Evolutionary conservation across 1,140 invertebrate genomes (phyloP), one percentile per base, ranked within the genome.

Genomic region (Drosophila subpulchrella): DNA sequence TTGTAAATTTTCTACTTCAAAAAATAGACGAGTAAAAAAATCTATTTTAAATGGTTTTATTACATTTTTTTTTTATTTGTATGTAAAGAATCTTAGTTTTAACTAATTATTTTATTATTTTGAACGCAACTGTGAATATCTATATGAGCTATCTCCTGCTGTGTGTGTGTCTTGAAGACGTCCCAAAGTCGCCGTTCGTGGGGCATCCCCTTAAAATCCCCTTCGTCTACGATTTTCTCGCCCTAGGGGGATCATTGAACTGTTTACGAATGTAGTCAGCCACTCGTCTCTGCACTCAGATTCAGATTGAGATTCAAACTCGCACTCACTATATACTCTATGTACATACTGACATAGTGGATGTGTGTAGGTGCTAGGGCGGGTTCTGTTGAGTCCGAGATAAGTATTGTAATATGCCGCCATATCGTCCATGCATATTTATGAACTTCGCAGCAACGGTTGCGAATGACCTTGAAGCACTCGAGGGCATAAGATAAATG

Each of bases 181-280:
- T 63, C 81, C 53, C 62, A 55, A 46, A 78, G 47, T 75, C 58
- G 53, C 75, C 58, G 48, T 44, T 68, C 32, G 42, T 65, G 59
- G 63, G 56, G 34, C 72, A 59, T 42, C 72, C 63, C 70, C 44
- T 46, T 12, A 44, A 46, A 41, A 39, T 36, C 32, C 61, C 51
- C 34, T 36, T 60, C 34, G 17, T 46, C 30, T 60, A 57, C 6
- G 67, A 88, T 73, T 70, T 57, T 51, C 60, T 48, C 17, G 71
- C 75, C 75, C 75, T 61, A 88, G 73, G 63, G 83, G 67, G 82
- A 79, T 83, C 82, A 86, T 79, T 86, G 82, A 86, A 86, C 82
- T 86, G 88, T 86, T 88, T 86, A 81, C 82, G 77, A 85, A 81
- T 81, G 78, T 67, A 44, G 60, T 56, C 63, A 65, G 47, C 32